Evolutionary conservation across 2,888 invertebrate genomes (phyloP), one percentile per base, ranked within the genome.

Genomic region (Mythimna lalbum): DNA sequence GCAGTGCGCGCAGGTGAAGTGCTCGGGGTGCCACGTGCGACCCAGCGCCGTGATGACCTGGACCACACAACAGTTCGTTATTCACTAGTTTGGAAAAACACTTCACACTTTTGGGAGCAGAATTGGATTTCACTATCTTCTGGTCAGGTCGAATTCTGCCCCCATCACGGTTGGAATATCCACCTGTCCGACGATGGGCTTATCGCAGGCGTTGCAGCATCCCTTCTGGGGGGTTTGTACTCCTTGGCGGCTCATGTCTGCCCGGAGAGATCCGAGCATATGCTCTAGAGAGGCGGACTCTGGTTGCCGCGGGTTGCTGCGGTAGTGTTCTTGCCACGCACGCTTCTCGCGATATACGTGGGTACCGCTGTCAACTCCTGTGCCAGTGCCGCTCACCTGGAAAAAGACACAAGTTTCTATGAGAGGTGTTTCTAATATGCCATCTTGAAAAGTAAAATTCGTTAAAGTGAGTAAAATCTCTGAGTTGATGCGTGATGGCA

Each of bases 1-100:
- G 97, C 99, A 99, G 91, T 99, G 99, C 83, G 98, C 98, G 96
- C 99, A 99, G 75, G 98, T 98, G 96, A 99, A 99, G 95, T 99
- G 99, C 96, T 99, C 99, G 60, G 99, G 99, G 94, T 99, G 99
- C 99, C 99, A 99, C 80, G 99, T 99, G 95, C 99, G 98, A 68
- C 99, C 99, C 93, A 99, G 93, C 27, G 99, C 99, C 79, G 99
- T 99, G 92, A 99, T 98, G 86, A 99, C 98, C 96, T 96, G 93
- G 73, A 82, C 82, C 87, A 88, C 85, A 90, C 70, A 88, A 89
- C 85, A 86, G 76, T 82, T 79, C 81, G 43, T 86, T 64, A 81
- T 68, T 79, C 82, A 85, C 88, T 87, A 84, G 70, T 76, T 69
- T 23, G 65, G 50, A 71, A 57, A 81, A 75, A 65, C 75, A 81